Evolutionary conservation across 2,888 invertebrate genomes (phyloP), one percentile per base, ranked within the genome.

Genomic region (Xylophagus ater): DNA sequence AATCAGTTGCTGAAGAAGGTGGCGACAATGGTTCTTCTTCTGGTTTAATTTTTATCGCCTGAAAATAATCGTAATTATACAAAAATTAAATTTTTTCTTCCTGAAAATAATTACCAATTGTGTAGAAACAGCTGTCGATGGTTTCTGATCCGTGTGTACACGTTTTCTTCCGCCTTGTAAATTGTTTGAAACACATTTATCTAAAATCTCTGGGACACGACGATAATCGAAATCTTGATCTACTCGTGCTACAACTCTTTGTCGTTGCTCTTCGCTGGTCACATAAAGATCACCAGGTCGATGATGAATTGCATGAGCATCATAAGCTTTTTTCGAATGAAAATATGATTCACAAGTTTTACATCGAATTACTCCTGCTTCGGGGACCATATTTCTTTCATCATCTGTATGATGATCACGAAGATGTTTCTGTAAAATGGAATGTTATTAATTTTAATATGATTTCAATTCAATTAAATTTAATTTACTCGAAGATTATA

Each of bases 321-420:
- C 72, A 52, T 76, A 78, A 1, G 78, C 77, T 56, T 71, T 72
- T 51, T 75, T 66, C 51, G 72, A 75, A 49, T 72, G 76, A 55
- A 78, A 78, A 30, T 76, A 60, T 9, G 76, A 76, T 45, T 76
- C 73, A 53, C 78, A 78, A 13, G 74, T 65, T 3, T 74, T 75
- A 52, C 78, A 78, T 40, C 74, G 69, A 26, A 76, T 64, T 31
- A 77, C 59, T 9, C 41, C 42, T 52, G 76, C 73, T 34, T 68
- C 53, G 3, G 72, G 66, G 7, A 60, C 51, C 10, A 53, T 52
- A 19, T 60, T 59, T 36, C 66, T 50, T 49, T 76, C 74, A 48
- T 73, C 71, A 57, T 71, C 65, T 44, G 54, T 52, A 47, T 74
- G 74, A 33, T 72, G 70, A 49, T 69, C 67, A 37, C 57, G 56